phyloP scores from a whole-genome alignment of 1,140 invertebrate genomes.

The Diploscapter pachys region DNA sequence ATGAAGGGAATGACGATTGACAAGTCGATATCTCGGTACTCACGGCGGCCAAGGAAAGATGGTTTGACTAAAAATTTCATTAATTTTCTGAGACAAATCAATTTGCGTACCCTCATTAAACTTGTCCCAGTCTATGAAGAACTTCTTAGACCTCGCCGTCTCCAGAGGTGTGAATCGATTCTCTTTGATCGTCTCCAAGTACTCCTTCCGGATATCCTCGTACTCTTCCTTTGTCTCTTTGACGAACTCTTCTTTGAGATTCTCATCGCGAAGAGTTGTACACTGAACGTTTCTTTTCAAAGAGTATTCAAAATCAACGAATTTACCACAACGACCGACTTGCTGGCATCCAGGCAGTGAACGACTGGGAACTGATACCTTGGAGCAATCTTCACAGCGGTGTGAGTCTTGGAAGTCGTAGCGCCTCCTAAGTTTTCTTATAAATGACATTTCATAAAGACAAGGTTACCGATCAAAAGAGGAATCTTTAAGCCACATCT shows the following conservation, averaged over 20 bases:
- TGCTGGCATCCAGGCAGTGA: conserved; percentile 69
- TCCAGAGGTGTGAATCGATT: conserved; percentile 62
- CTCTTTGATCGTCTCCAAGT: conserved; percentile 66
- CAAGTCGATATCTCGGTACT: conserved; percentile 64
- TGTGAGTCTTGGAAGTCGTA: conserved; percentile 69
- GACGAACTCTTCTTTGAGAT: conserved; percentile 62
- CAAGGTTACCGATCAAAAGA: conserved; percentile 63
- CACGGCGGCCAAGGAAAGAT: conserved; percentile 63
- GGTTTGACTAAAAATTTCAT: conserved; percentile 59
- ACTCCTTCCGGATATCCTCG: conserved; percentile 65
- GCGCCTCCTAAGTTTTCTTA: conserved; percentile 61
- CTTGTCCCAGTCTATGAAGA: conserved; percentile 62
- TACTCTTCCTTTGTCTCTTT: conserved; percentile 67
- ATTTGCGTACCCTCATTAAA: conserved; percentile 32
- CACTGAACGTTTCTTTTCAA: conserved; percentile 58
- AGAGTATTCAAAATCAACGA: background rate
- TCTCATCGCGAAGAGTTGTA: conserved; percentile 63
- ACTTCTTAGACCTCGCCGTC: conserved; percentile 60
- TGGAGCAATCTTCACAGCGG: conserved; percentile 69
- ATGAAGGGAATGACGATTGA: conserved; percentile 63
- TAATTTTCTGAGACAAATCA: background rate
- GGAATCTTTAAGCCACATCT: conserved; percentile 64
- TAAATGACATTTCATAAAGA: too few relatives aligned
- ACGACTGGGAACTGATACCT: conserved; percentile 65
- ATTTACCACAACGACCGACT: conserved; percentile 67